phyloP scores from a whole-genome alignment of 2,797 vertebrate species.

The Luscinia luscinia region DNA sequence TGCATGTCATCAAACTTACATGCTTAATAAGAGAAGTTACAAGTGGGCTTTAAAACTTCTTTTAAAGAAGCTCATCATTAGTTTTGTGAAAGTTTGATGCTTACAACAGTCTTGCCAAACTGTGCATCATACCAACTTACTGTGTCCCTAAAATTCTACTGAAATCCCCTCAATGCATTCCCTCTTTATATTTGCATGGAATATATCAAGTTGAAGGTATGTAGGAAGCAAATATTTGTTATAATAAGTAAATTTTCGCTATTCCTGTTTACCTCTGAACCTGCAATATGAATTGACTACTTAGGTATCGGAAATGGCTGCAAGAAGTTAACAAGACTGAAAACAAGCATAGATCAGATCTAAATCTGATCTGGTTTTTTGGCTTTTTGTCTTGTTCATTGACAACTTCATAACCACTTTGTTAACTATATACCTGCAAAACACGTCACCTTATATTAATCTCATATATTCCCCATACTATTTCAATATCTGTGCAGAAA shows the following conservation, averaged over 20 bases:
- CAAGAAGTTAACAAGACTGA: neutral
- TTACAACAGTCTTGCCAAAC: neutral
- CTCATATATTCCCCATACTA: neutral
- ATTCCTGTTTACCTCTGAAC: neutral
- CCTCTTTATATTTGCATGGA: neutral
- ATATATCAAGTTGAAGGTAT: neutral
- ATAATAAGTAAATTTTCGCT: neutral
- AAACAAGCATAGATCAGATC: neutral
- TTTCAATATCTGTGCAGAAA: neutral
- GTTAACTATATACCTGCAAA: neutral
- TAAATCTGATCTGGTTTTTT: neutral
- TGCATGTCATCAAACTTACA: neutral
- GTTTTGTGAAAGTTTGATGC: neutral
- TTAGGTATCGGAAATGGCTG: neutral
- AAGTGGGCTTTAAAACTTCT: neutral
- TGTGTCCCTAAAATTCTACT: neutral
- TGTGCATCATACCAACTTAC: neutral
- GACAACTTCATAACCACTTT: neutral
- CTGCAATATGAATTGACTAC: neutral
- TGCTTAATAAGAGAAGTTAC: neutral
- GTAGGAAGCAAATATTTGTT: neutral
- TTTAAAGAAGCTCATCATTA: neutral
- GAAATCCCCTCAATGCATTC: neutral
- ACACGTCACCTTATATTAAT: neutral
- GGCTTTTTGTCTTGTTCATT: neutral